Evolutionary conservation across 2,888 invertebrate genomes (phyloP).

Genomic region (Agriopis aurantiaria): DNA sequence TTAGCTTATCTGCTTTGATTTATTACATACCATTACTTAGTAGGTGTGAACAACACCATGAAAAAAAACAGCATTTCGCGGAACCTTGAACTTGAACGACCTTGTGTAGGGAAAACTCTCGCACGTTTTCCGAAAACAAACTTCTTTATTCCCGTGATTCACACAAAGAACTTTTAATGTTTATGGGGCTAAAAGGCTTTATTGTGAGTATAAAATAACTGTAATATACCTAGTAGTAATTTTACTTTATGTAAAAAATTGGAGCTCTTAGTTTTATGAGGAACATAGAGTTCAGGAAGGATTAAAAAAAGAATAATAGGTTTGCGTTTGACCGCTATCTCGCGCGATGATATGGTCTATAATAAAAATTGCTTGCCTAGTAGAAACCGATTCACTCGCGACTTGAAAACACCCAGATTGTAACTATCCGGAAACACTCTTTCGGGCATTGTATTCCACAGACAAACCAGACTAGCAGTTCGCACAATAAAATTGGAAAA

Average conservation of each 20-base stretch:
- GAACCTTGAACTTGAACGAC: constrained; percentile 14
- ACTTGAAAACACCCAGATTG: too few species aligned
- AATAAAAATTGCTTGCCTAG: too few species aligned
- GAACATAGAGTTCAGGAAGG: too few species aligned
- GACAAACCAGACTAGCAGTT: too few species aligned
- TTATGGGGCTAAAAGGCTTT: constrained; percentile 8
- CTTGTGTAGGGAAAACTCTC: constrained; percentile 1
- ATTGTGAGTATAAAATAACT: constrained; percentile 5
- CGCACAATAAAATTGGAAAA: too few species aligned
- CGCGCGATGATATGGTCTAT: too few species aligned
- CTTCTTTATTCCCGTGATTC: constrained; percentile 5
- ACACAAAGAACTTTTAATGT: constrained; percentile 14
- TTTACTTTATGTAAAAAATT: not conserved
- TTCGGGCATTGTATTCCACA: too few species aligned
- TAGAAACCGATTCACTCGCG: too few species aligned
- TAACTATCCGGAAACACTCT: too few species aligned
- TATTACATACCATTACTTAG: constrained; percentile 24
- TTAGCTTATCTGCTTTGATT: constrained; percentile 9
- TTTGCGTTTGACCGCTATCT: too few species aligned
- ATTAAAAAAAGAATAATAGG: too few species aligned
- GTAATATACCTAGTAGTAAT: not conserved
- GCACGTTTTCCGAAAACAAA: constrained; percentile 9
- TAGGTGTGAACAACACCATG: constrained; percentile 11
- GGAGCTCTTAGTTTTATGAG: not conserved
- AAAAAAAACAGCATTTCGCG: constrained; percentile 11